These are phyloP conservation scores for Drosophila nr. perissopoda DNA, from an alignment of 2,888 invertebrate genomes.

Conservation along the genomic window DNA sequence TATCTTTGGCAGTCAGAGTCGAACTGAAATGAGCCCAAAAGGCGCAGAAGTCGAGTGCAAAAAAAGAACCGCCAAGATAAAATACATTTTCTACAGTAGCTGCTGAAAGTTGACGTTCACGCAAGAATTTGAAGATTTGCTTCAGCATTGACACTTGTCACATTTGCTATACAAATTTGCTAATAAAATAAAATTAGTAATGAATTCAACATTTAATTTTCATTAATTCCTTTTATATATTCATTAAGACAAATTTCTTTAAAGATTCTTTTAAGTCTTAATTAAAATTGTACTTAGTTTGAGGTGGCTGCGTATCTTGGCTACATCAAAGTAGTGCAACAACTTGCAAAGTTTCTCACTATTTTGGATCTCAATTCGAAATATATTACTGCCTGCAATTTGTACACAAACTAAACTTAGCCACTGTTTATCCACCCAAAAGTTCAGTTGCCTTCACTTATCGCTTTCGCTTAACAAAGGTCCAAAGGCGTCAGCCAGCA, in stretches of 20 bases:
- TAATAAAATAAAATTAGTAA: neutral
- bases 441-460: slow-evolving; percentile 32
- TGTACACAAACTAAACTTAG: neutral
- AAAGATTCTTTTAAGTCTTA: neutral
- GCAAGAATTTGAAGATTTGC: neutral
- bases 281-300: neutral
- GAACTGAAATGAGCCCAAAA: slow-evolving; percentile 30
- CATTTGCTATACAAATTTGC: neutral
- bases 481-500: slow-evolving; percentile 35
- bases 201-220: neutral
- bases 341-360: neutral
- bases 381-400: neutral
- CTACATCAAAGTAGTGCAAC: neutral
- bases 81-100: slow-evolving; percentile 30
- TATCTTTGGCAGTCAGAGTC: slow-evolving; percentile 27
- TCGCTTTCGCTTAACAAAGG: slow-evolving; percentile 21
- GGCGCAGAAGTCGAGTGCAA: slow-evolving; percentile 35
- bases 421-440: slow-evolving; percentile 20
- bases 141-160: neutral
- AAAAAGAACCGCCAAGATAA: slow-evolving; percentile 18
- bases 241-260: neutral
- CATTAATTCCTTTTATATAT: neutral
- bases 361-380: neutral
- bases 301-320: neutral
- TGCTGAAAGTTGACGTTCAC: neutral